Conservation (phyloP, 2,888 invertebrate genomes). For the Eudasyphora cyanicolor region DNA sequence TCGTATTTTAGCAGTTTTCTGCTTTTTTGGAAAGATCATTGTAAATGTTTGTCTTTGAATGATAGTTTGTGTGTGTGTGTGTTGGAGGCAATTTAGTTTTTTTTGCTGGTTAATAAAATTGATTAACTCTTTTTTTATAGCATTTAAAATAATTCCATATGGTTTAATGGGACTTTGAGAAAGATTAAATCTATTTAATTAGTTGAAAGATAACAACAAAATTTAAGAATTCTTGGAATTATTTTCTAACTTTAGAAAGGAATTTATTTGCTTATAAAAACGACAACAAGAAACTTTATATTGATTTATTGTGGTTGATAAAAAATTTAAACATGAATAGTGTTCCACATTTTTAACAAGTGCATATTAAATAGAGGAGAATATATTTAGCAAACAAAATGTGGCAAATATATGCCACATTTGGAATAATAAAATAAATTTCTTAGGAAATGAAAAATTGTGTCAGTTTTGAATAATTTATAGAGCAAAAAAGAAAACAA, state of each 20-base stretch:
- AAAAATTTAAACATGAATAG: background rate
- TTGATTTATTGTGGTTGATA: background rate
- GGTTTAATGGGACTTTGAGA: background rate
- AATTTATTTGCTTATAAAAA: background rate
- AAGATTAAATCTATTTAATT: slow-evolving; percentile 12
- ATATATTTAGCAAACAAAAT: too few species aligned
- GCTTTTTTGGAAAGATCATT: background rate
- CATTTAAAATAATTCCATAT: background rate
- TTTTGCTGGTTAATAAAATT: slow-evolving; percentile 13
- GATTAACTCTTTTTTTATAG: slow-evolving; percentile 15
- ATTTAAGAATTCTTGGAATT: background rate
- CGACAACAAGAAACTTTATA: background rate
- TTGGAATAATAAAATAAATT: too few species aligned
- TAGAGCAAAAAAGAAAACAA: too few species aligned
- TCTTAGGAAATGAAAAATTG: too few species aligned
- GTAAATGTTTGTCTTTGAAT: background rate
- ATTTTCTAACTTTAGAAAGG: background rate
- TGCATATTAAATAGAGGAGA: too few species aligned
- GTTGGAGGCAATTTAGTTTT: background rate
- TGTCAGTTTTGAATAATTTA: too few species aligned
- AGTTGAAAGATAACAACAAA: background rate
- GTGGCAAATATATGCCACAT: too few species aligned
- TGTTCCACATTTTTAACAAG: too few species aligned
- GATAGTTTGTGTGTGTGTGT: background rate
- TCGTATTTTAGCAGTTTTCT: background rate